Percentiles rank a stretch among this genome's conserved stretches.
phyloP scores from a whole-genome alignment of 2,113 vertebrate species.

The Triplophysa dalaica region DNA sequence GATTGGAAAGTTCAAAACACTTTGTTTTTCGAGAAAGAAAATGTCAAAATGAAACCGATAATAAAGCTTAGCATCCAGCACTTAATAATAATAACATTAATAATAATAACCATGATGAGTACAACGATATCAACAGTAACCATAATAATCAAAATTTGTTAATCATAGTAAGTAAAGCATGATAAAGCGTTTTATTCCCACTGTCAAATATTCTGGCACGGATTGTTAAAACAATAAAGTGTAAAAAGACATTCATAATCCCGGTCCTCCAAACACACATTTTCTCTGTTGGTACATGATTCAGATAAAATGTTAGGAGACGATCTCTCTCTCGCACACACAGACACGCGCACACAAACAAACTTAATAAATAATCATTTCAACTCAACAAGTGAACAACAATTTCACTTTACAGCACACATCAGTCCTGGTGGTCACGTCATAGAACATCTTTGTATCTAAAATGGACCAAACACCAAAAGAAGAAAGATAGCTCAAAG shows the following conservation, averaged over 20 bases:
- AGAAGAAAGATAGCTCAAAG: slow-evolving; percentile 27
- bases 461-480: slow-evolving; percentile 32
- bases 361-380: slow-evolving; percentile 50
- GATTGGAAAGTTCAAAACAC: slow-evolving; percentile 72
- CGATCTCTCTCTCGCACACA: slow-evolving; percentile 19
- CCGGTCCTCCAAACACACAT: slow-evolving; percentile 49
- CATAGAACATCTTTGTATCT: slow-evolving; percentile 38
- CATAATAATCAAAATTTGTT: slow-evolving; percentile 65
- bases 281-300: slow-evolving; percentile 49
- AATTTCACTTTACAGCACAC: slow-evolving; percentile 50
- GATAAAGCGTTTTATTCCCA: slow-evolving; percentile 68
- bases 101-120: slow-evolving; percentile 52
- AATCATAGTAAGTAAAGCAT: slow-evolving; percentile 68
- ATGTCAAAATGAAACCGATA: slow-evolving; percentile 72
- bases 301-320: slow-evolving; percentile 53
- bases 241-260: slow-evolving; percentile 63
- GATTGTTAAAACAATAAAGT: slow-evolving; percentile 63
- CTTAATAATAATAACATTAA: slow-evolving; percentile 70
- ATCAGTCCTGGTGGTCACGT: slow-evolving; percentile 25
- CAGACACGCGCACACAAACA: background rate
- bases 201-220: slow-evolving; percentile 68
- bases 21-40: slow-evolving; percentile 73
- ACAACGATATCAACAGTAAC: slow-evolving; percentile 72
- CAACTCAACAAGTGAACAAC: slow-evolving; percentile 39
- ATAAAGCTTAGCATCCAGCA: slow-evolving; percentile 83